Evolutionary conservation across 2,888 invertebrate genomes (phyloP).

Genomic region (Apodemia hepburni): DNA sequence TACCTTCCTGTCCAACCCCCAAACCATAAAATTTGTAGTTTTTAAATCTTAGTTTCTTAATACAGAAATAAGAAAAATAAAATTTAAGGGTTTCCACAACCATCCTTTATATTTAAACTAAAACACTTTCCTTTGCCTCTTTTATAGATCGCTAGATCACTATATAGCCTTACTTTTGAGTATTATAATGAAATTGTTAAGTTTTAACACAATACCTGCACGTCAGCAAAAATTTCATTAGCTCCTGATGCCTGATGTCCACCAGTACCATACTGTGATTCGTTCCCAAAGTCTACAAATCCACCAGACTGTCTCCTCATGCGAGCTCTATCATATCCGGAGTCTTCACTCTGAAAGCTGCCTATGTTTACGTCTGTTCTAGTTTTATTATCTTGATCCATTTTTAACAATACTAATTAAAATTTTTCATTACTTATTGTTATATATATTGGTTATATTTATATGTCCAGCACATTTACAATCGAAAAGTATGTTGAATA

Average conservation of each 20-base stretch:
- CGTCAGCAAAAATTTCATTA: slow-evolving; percentile 95
- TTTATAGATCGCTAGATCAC: too few species aligned
- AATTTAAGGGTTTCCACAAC: too few species aligned
- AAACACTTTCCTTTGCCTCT: too few species aligned
- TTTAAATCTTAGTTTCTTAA: too few species aligned
- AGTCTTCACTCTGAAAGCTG: slow-evolving; percentile 68
- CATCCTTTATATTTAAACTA: too few species aligned
- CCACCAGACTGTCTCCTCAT: slow-evolving; percentile 85
- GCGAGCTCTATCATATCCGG: slow-evolving; percentile 71
- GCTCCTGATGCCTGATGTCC: slow-evolving; percentile 93
- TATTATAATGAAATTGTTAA: too few species aligned
- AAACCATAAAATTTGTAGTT: too few species aligned
- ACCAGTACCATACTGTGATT: slow-evolving; percentile 87
- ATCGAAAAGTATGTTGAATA: too few species aligned
- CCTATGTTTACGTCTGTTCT: slow-evolving; percentile 62
- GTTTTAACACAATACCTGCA: slow-evolving; percentile 82
- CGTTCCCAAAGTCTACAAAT: slow-evolving; percentile 87
- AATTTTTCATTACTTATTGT: slow-evolving; percentile 1
- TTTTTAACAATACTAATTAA: slow-evolving; percentile 35
- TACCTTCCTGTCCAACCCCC: too few species aligned
- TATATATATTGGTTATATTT: background rate
- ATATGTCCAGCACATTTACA: background rate
- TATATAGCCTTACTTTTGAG: too few species aligned
- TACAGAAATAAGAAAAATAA: too few species aligned
- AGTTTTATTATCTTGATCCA: slow-evolving; percentile 60